Conservation (phyloP, 2,888 invertebrate species). For the Zaprionus obscuricornis region DNA sequence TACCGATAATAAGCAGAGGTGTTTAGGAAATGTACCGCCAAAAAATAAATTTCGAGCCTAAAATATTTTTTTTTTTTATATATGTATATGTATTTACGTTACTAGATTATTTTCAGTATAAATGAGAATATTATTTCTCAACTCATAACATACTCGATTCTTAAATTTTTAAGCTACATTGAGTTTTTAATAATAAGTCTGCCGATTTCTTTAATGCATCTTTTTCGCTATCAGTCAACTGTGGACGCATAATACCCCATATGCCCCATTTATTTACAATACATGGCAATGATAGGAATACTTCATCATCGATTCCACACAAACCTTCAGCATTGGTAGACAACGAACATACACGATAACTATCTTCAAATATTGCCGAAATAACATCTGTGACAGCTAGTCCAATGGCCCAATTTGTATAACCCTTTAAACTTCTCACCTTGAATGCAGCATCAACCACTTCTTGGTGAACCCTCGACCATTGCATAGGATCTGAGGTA, state of each 20-base stretch:
- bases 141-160: neutral
- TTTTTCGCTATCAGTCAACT: slow-evolving; percentile 86
- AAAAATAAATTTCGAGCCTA: slow-evolving; percentile 20
- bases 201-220: slow-evolving; percentile 87
- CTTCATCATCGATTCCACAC: slow-evolving; percentile 89
- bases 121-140: slow-evolving; percentile 4
- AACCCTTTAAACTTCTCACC: slow-evolving; percentile 91
- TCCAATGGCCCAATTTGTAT: slow-evolving; percentile 94
- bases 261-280: slow-evolving; percentile 88
- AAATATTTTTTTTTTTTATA: too few species aligned
- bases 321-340: slow-evolving; percentile 86
- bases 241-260: slow-evolving; percentile 87
- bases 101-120: too few species aligned
- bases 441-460: slow-evolving; percentile 91
- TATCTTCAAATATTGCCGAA: slow-evolving; percentile 87
- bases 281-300: slow-evolving; percentile 92
- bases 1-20: neutral
- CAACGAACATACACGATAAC: slow-evolving; percentile 88
- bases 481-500: slow-evolving; percentile 88
- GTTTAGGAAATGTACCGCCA: neutral
- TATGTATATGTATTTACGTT: too few species aligned
- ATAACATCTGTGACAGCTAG: slow-evolving; percentile 88
- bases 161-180: slow-evolving; percentile 34
- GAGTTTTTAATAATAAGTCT: slow-evolving; percentile 82
- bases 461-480: slow-evolving; percentile 88